These are phyloP conservation scores for Channallabes apus DNA, from an alignment of 2,797 vertebrate genomes.

Conservation along the genomic window DNA sequence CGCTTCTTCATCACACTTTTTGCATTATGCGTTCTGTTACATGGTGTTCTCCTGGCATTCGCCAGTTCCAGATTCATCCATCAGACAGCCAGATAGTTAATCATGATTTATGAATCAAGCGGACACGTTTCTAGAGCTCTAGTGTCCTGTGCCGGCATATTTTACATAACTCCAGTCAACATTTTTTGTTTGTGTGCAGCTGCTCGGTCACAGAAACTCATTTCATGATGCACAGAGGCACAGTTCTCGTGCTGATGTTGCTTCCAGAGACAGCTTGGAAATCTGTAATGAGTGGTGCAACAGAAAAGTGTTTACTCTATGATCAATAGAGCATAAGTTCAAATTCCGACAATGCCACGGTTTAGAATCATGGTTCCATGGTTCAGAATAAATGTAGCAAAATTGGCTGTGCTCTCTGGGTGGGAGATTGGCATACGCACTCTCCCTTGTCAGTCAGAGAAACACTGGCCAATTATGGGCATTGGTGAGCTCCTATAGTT, in stretches of 20 bases:
- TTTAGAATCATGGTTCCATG: not conserved
- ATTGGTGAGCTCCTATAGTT: not conserved
- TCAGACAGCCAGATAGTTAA: conserved; percentile 6
- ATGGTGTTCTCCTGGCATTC: not conserved
- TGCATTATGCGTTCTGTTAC: conserved; percentile 15
- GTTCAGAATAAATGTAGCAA: not conserved
- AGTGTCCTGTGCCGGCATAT: not conserved
- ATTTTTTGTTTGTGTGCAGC: not conserved
- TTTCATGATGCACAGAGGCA: not conserved
- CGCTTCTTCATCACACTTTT: not conserved
- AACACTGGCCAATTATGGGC: not conserved
- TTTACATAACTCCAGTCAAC: not conserved
- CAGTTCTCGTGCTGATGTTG: not conserved
- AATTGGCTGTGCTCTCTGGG: not conserved
- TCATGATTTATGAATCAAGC: not conserved
- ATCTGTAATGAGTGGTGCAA: not conserved
- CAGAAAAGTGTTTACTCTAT: not conserved
- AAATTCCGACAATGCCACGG: not conserved
- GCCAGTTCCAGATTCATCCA: not conserved
- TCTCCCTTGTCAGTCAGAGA: not conserved
- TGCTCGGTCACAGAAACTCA: not conserved
- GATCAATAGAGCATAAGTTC: not conserved
- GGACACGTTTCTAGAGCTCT: not conserved
- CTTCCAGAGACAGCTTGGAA: not conserved
- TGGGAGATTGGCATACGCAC: not conserved